Base-by-base conservation (phyloP, 2,888 invertebrate species). In the Serripes groenlandicus region DNA sequence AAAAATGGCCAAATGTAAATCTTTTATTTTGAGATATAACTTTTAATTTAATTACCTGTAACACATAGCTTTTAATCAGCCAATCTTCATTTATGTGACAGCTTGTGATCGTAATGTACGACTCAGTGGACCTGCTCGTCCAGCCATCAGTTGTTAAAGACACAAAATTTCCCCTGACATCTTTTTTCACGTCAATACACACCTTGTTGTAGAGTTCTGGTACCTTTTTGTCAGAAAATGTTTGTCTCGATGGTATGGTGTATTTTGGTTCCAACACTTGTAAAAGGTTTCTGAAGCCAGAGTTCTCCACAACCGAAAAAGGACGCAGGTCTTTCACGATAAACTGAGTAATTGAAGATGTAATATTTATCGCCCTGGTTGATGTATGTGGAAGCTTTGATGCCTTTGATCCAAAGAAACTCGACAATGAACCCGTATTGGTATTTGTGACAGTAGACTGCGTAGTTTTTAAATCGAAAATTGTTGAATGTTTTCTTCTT, bases 51-150 rank as follows among this genome's bases (percentile, higher is more conserved):
- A n/a, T n/a, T n/a, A n/a, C n/a, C n/a, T n/a, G n/a, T n/a, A n/a
- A n/a, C n/a, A n/a, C n/a, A 71, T 68, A 81, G 32, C 71, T 75
- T 30, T 64, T 66, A 30, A 76, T 30, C 3, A 52, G 32, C 81
- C 75, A 75, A 26, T 81, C 58, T 2, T 71, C 37, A 28, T 71
- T 60, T 28, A 81, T 71, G 49, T 75, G 71, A 0, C 30, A 32
- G 23, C 56, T 32, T 9, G 81, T 81, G 7, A 81, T 66, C 4
- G 75, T 81, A 11, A 76, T 28, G 28, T 79, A 79, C 1, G 69
- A 54, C 15, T 78, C 73, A 11, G 78, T 78, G 4, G 78, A 56
- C 28, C 78, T 28, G 26, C 69, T 69, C 2, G 62, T 64, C 74
- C 74, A 64, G 5, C 66, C 68, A 35, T 75, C 75, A 30, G 66